Conservation (phyloP, 2,888 invertebrate species). For the Resseliella maxima region DNA sequence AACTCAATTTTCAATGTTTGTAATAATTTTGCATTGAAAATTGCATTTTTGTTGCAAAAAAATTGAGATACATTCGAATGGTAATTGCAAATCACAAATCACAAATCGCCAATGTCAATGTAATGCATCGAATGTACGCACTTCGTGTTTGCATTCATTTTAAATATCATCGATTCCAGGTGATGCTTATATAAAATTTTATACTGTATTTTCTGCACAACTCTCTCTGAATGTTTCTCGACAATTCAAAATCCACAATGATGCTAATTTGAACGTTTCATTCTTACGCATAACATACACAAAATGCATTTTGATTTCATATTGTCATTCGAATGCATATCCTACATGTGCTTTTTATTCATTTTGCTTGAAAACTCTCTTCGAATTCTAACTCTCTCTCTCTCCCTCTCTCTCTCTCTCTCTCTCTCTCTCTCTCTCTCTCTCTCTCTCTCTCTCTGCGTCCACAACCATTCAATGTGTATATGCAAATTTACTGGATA, state of each 20-base stretch:
- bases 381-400: not conserved
- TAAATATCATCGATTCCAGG: not conserved
- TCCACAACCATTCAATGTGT: slow-evolving; percentile 23
- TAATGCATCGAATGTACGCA: not conserved
- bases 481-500: slow-evolving; percentile 17
- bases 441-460: not conserved
- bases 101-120: not conserved
- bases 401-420: not conserved
- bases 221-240: too few species aligned
- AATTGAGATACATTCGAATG: not conserved
- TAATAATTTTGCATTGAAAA: slow-evolving; percentile 29
- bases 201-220: too few species aligned
- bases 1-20: not conserved
- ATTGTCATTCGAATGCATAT: not conserved
- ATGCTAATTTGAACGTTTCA: too few species aligned
- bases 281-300: not conserved
- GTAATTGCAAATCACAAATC: not conserved
- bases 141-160: not conserved
- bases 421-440: not conserved
- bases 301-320: not conserved
- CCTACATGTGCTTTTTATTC: not conserved
- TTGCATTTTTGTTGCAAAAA: not conserved
- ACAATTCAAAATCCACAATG: too few species aligned
- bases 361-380: too few species aligned
- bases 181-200: not conserved